Conservation (phyloP, 64 coral and sea anemone species). For the Montipora sp. region DNA sequence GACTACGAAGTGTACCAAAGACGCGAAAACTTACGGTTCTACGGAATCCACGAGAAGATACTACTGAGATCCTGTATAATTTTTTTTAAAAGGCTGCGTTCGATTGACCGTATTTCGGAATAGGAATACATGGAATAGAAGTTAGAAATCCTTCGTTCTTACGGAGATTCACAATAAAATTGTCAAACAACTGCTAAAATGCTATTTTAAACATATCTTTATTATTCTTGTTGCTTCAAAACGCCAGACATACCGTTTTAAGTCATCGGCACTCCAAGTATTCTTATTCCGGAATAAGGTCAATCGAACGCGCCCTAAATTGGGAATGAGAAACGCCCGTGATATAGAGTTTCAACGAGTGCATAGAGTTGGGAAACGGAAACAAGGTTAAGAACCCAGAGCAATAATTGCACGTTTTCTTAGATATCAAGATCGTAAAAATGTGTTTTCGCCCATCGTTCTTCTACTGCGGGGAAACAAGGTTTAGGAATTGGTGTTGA, state of each 20-base stretch:
- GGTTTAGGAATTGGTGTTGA: constrained; percentile 24
- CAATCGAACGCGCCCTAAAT: background rate
- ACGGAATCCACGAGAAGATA: background rate
- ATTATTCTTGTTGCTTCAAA: no score
- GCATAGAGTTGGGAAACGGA: background rate
- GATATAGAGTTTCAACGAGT: background rate
- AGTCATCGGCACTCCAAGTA: no score
- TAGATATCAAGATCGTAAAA: background rate
- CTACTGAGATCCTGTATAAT: background rate
- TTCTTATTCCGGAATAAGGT: no score
- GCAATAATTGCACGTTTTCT: background rate
- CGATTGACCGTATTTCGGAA: no score
- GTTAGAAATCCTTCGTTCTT: no score
- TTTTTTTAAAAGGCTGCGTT: background rate
- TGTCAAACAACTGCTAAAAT: no score
- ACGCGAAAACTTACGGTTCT: background rate
- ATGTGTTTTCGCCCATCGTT: background rate
- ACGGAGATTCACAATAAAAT: no score
- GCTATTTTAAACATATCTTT: no score
- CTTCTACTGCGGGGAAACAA: background rate
- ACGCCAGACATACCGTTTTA: no score
- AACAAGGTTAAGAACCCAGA: background rate
- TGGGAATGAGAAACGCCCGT: background rate
- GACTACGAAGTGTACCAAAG: background rate
- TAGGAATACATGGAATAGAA: no score